Conservation (phyloP, 2,888 invertebrate genomes). For the Drosophila imparisetae region DNA sequence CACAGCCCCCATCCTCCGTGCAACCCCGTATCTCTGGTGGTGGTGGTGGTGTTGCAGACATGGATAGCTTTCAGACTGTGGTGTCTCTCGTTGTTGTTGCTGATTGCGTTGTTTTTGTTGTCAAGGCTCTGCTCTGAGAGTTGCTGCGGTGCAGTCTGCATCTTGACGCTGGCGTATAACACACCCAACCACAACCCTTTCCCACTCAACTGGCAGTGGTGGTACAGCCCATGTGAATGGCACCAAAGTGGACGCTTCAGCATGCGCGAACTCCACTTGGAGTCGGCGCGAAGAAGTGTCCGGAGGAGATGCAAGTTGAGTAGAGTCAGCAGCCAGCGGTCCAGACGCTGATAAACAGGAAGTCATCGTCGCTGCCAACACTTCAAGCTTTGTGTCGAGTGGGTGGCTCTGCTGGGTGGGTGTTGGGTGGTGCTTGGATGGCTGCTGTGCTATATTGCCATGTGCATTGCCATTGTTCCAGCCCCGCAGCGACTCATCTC, state of each 20-base stretch:
- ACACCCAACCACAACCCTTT: conserved; percentile 51
- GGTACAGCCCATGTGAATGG: conserved; percentile 68
- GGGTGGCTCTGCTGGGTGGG: conserved; percentile 27
- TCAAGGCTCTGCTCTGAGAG: conserved; percentile 20
- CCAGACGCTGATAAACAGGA: conserved; percentile 75
- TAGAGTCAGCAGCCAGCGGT: conserved; percentile 23
- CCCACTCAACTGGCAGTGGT: background rate
- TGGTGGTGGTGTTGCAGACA: conserved; percentile 20
- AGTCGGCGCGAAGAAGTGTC: conserved; percentile 29
- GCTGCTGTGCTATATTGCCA: conserved; percentile 14
- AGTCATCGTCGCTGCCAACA: conserved; percentile 73
- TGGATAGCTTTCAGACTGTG: conserved; percentile 36
- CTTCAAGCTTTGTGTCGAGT: conserved; percentile 75
- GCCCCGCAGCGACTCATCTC: conserved; percentile 24
- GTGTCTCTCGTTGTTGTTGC: conserved; percentile 32
- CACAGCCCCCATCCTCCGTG: background rate
- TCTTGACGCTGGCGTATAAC: conserved; percentile 44
- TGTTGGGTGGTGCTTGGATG: background rate
- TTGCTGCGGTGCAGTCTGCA: conserved; percentile 37
- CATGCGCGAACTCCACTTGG: conserved; percentile 79
- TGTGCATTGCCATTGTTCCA: conserved; percentile 47
- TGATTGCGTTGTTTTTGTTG: background rate
- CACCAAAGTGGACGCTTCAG: conserved; percentile 79
- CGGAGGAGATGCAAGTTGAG: conserved; percentile 3
- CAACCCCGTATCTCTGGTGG: conserved; percentile 6